Conservation (phyloP, 2,888 invertebrate species). For the Camptogramma bilineatum region DNA sequence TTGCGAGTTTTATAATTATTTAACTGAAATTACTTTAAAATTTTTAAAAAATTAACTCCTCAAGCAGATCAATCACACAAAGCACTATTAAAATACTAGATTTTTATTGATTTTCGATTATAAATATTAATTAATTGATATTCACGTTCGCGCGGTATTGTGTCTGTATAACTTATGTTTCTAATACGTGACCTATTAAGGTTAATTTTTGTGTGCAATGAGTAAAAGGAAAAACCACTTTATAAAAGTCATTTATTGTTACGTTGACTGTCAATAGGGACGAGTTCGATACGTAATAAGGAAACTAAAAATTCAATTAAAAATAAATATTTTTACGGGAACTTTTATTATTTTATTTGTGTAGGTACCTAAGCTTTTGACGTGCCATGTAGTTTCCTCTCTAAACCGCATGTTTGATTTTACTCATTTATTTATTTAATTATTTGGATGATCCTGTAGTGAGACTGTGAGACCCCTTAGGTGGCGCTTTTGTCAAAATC, state of each 20-base stretch:
- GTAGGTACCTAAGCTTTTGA: too few species aligned
- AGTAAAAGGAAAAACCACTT: constrained; percentile 42
- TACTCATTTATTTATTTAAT: too few species aligned
- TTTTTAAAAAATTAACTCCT: not conserved
- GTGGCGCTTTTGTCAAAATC: too few species aligned
- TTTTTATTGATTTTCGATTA: not conserved
- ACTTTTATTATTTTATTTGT: too few species aligned
- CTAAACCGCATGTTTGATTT: too few species aligned
- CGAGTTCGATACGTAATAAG: not conserved
- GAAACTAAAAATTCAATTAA: not conserved
- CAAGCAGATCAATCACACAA: too few species aligned
- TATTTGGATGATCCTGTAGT: too few species aligned
- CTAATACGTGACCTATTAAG: constrained; percentile 17
- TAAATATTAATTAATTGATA: not conserved
- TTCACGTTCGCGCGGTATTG: constrained; percentile 4
- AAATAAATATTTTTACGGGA: too few species aligned
- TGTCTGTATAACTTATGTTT: constrained; percentile 6
- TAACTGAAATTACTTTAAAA: not conserved
- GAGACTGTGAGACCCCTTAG: too few species aligned
- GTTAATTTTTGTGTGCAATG: constrained; percentile 12
- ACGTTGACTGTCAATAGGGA: not conserved
- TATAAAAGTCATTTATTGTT: not conserved
- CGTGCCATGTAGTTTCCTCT: too few species aligned
- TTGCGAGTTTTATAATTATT: too few species aligned
- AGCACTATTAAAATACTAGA: not conserved